Evolutionary conservation across 2,888 invertebrate species (phyloP), one percentile per base, ranked within the genome.

Genomic region (Mimachlamys varia): DNA sequence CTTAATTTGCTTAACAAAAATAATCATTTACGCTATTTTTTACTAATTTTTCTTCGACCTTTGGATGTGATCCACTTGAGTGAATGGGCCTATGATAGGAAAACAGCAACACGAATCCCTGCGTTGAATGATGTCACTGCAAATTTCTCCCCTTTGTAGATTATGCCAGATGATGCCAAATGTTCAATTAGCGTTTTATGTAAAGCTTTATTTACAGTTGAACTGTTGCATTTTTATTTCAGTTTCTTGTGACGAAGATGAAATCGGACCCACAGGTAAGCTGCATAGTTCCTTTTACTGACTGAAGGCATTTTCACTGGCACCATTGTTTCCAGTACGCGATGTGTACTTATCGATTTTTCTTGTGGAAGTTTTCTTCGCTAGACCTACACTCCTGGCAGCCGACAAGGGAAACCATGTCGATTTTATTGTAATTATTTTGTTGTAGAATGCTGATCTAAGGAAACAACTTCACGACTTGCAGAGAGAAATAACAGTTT

Each of bases 181-280:
- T 76, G 76, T 76, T 15, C 76, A 76, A 27, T 76, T 76, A 88
- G 33, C 88, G 33, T 19, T n/a, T 22, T n/a, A 88, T 50, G 27
- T 88, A 22, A n/a, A 4, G 53, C 22, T 62, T 44, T 17, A 27
- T 88, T 12, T 88, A 17, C 50, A 58, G 33, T 22, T 87, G n/a
- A 53, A 37, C 44, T 50, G 37, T 87, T 90, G 76, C 90, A 88
- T 90, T 91, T 92, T 90, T 90, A 87, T 95, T 95, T 87, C 94
- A 96, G 96, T 94, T 94, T 92, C 91, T 96, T 92, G 96, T 96
- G 50, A 93, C 95, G 33, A 95, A 95, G 92, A 94, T 96, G 93
- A 95, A 96, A 92, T 91, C 93, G 49, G 95, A 96, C 88, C 95
- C 95, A 62, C 94, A 96, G 96, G 96, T 96, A 94, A 93, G 94